These are phyloP conservation scores for Harpagoxenus sublaevis DNA, from an alignment of 2,888 invertebrate species.

Conservation along the genomic window DNA sequence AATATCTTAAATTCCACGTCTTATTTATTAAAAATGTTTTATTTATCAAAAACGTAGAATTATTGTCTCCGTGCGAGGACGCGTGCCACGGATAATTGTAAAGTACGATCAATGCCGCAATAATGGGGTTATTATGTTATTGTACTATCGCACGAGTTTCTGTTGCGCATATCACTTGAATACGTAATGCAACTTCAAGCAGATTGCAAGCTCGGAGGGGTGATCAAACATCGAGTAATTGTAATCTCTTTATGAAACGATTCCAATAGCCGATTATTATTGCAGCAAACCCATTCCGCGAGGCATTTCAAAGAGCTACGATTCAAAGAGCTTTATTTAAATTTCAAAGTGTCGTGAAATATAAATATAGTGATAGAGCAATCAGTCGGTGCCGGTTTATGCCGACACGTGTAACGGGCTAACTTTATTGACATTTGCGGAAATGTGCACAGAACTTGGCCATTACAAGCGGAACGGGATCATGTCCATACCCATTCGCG, in stretches of 20 bases:
- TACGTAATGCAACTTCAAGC: constrained; percentile 63
- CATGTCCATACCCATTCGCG: constrained; percentile 42
- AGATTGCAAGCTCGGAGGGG: constrained; percentile 78
- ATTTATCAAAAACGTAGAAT: constrained; percentile 17
- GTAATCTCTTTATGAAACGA: constrained; percentile 76
- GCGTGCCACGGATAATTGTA: constrained; percentile 24
- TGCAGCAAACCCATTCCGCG: constrained; percentile 29
- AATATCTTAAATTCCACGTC: neutral
- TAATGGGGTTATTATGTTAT: constrained; percentile 48
- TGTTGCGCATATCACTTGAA: constrained; percentile 37
- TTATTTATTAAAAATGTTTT: neutral
- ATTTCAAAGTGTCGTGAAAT: constrained; percentile 55
- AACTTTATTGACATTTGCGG: constrained; percentile 40
- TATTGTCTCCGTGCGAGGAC: neutral
- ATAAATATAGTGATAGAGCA: constrained; percentile 49
- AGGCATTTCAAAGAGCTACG: constrained; percentile 10
- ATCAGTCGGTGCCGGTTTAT: constrained; percentile 9
- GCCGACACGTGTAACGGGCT: neutral
- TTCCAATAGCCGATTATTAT: constrained; percentile 65
- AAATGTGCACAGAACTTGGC: constrained; percentile 28
- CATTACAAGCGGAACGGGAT: constrained; percentile 36
- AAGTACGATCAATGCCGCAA: constrained; percentile 28
- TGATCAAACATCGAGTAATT: constrained; percentile 80
- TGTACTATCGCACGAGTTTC: constrained; percentile 39
- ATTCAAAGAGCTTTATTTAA: constrained; percentile 57